phyloP scores from a whole-genome alignment of 2,113 vertebrate species.

The Chlamydotis undulata region DNA sequence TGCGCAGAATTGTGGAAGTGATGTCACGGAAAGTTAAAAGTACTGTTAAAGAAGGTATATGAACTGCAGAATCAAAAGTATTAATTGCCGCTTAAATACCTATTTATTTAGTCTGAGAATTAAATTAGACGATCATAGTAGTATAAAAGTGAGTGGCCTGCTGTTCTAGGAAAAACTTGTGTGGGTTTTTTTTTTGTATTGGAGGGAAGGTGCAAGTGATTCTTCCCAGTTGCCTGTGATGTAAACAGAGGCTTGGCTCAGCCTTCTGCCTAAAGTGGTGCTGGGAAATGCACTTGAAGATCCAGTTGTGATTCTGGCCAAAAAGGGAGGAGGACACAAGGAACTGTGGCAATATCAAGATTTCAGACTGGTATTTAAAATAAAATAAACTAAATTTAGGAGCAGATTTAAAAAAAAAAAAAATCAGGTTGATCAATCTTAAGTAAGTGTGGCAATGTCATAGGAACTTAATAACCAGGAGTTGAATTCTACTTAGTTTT shows the following conservation, averaged over 20 bases:
- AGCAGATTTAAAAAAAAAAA: background rate
- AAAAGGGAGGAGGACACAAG: background rate
- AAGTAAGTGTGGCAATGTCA: background rate
- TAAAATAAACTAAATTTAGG: background rate
- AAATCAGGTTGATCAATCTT: background rate
- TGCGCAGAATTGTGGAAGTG: background rate
- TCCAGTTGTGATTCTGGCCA: background rate
- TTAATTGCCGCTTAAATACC: background rate
- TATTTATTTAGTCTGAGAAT: background rate
- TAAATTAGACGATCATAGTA: background rate
- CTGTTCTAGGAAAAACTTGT: background rate
- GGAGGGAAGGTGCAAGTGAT: background rate
- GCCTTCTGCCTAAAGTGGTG: background rate
- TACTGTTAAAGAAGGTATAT: background rate
- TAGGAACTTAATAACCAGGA: background rate
- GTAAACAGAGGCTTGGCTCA: background rate
- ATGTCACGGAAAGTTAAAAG: background rate
- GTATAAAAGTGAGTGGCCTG: background rate
- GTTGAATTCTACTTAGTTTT: background rate
- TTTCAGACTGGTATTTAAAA: background rate
- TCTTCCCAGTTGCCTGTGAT: background rate
- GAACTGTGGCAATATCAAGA: background rate
- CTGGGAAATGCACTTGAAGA: background rate
- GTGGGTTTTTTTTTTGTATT: background rate
- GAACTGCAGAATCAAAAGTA: background rate